phyloP scores from a whole-genome alignment of 2,113 vertebrate genomes.

The Nycticorax nycticorax region DNA sequence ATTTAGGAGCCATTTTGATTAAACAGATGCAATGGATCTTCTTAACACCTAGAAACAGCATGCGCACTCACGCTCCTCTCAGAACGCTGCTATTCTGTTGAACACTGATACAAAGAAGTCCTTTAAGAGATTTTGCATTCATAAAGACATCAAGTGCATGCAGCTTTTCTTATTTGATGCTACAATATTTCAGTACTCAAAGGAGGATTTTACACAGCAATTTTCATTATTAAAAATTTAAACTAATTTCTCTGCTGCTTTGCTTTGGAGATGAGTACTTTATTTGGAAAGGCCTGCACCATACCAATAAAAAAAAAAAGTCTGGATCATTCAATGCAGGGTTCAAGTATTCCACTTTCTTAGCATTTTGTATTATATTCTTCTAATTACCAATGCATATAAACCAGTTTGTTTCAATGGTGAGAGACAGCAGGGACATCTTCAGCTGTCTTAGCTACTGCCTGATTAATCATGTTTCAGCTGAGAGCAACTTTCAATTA shows the following conservation, averaged over 20 bases:
- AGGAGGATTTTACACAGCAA: background rate
- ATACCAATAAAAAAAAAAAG: background rate
- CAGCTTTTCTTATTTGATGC: background rate
- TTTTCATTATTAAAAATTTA: background rate
- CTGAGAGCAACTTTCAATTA: background rate
- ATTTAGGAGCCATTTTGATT: constrained; percentile 18
- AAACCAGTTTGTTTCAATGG: background rate
- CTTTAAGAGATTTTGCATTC: background rate
- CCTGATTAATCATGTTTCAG: background rate
- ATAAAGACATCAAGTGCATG: background rate
- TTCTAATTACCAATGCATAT: background rate
- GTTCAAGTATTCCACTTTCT: background rate
- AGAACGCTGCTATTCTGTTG: background rate
- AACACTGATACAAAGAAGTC: background rate
- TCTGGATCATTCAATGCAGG: background rate
- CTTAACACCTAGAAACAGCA: background rate
- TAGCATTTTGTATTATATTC: background rate
- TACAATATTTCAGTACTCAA: background rate
- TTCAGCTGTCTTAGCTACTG: background rate
- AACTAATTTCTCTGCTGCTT: background rate
- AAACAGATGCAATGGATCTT: background rate
- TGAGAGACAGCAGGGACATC: background rate
- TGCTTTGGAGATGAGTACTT: background rate
- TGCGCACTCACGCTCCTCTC: accelerated
- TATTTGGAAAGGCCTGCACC: background rate